Evolutionary conservation across 1,140 invertebrate genomes (phyloP), one percentile per base, ranked within the genome.

Genomic region (Cyclina sinensis): DNA sequence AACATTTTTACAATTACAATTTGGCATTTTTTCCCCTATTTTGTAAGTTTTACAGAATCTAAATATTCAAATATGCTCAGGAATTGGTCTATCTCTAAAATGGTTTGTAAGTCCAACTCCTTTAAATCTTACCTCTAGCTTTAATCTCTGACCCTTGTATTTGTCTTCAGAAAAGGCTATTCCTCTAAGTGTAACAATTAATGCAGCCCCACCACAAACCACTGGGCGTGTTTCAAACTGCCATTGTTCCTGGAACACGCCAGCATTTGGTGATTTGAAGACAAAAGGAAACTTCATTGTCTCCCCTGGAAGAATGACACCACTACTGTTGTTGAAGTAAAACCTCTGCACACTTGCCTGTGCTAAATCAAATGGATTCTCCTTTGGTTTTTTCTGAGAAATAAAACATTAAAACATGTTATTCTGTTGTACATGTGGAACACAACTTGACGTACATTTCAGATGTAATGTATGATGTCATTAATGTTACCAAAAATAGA

Each of bases 181-280:
- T 0, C 95, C 95, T 51, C 95, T 89, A 27, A 96, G 88, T 1
- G 95, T 95, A 12, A 95, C 92, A 30, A 95, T 78, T 27, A 96
- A 85, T 11, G 92, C 89, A 0, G 94, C 94, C 0, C 95, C 95
- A 62, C 94, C 94, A 91, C 93, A 93, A 3, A 96, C 79, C 0
- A 93, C 91, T 4, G 95, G 95, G 21, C 94, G 90, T 9, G 95
- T 96, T 84, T 95, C 92, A 84, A 96, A 94, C 86, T 93, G 90
- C 95, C 95, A 96, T 84, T 94, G 94, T 76, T 96, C 95, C 0
- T 92, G 91, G 85, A 95, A 95, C 5, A 96, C 94, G 3, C 95
- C 95, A 48, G 94, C 92, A 89, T 94, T 94, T 18, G 91, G 92
- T 4, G 95, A 96, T 82, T 96, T 96, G 86, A 96, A 96, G 2